Conservation (phyloP, 2,797 vertebrate species). For the Danio aesculapii region DNA sequence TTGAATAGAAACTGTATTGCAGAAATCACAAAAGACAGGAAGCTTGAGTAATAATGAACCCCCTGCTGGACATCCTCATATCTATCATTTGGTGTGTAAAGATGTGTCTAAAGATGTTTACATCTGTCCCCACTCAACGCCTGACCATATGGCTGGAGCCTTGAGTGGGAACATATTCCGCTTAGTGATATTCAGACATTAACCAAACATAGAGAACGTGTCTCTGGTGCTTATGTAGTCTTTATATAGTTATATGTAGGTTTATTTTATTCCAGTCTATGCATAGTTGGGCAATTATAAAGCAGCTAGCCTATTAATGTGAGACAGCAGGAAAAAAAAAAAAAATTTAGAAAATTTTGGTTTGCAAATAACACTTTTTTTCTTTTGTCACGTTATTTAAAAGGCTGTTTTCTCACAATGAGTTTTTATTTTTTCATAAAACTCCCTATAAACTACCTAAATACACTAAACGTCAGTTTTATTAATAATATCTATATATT, state of each 20-base stretch:
- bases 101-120: not conserved
- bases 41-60: not conserved
- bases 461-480: too few relatives aligned
- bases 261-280: not conserved
- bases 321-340: too few relatives aligned
- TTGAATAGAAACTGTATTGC: too few relatives aligned
- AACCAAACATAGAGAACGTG: not conserved
- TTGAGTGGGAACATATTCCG: not conserved
- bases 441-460: too few relatives aligned
- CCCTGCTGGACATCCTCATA: conserved; percentile 17
- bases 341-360: too few relatives aligned
- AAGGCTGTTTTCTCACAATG: too few relatives aligned
- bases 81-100: not conserved
- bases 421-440: too few relatives aligned
- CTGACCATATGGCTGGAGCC: not conserved
- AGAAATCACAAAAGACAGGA: not conserved
- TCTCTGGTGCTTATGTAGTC: not conserved
- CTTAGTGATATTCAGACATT: not conserved
- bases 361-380: too few relatives aligned
- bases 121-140: not conserved
- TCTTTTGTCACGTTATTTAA: too few relatives aligned
- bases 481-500: too few relatives aligned
- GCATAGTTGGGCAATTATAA: not conserved
- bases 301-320: not conserved
- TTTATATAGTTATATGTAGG: not conserved